Conservation (phyloP, 2,797 vertebrate species). For the Pangasius mekongensis region DNA sequence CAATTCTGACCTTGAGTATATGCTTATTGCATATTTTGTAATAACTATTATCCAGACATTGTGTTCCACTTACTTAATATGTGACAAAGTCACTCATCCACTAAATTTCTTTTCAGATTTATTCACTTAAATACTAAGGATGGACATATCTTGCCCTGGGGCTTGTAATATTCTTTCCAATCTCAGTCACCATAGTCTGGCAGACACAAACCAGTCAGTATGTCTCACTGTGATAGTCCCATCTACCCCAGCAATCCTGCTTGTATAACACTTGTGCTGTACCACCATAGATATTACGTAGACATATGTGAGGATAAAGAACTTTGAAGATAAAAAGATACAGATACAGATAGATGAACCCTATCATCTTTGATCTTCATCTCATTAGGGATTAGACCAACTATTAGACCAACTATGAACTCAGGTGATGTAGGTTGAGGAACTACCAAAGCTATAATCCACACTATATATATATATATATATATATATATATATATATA, state of each 20-base stretch:
- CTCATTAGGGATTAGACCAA: no score
- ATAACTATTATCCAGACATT: background rate
- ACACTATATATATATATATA: no score
- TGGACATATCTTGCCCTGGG: slow-evolving; percentile 33
- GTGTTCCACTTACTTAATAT: slow-evolving; percentile 6
- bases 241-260: slow-evolving; percentile 3
- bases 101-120: slow-evolving; percentile 57
- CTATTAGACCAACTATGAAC: no score
- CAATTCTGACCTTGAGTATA: background rate
- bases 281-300: background rate
- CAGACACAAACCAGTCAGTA: slow-evolving; percentile 24
- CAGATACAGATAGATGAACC: no score
- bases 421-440: no score
- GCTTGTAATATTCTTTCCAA: slow-evolving; percentile 43
- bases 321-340: background rate
- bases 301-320: background rate
- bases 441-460: no score
- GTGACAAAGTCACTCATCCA: background rate
- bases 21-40: background rate
- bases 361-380: no score
- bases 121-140: slow-evolving; percentile 56
- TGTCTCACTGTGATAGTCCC: slow-evolving; percentile 37
- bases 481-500: no score
- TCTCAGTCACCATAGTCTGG: slow-evolving; percentile 50
- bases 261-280: slow-evolving; percentile 6